phyloP scores from a whole-genome alignment of 2,113 vertebrate genomes.

The Malurus cyaneus region DNA sequence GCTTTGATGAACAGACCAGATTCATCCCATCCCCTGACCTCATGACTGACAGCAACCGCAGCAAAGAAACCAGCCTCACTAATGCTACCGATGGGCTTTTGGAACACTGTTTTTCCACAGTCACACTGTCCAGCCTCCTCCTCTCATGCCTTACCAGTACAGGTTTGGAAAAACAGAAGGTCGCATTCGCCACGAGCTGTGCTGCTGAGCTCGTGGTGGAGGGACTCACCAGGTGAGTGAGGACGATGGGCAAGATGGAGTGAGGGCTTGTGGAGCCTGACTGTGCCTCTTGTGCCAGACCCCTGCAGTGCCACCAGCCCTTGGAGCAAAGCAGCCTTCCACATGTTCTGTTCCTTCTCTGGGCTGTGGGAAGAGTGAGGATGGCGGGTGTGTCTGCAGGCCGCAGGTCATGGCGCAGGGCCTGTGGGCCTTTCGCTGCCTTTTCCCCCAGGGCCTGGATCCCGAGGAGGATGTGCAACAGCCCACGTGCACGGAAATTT shows the following conservation, averaged over 20 bases:
- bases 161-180: background rate
- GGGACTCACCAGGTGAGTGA: rapidly evolving
- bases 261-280: background rate
- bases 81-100: background rate
- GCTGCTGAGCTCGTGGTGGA: background rate
- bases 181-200: background rate
- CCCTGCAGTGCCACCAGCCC: too few relatives aligned
- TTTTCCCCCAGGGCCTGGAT: background rate
- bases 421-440: rapidly evolving
- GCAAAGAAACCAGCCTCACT: background rate
- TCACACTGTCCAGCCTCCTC: background rate
- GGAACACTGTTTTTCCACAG: background rate
- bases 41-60: background rate
- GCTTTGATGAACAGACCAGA: background rate
- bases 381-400: background rate
- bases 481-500: background rate
- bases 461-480: background rate
- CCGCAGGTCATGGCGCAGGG: background rate
- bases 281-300: background rate
- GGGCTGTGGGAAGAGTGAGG: background rate
- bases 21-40: background rate
- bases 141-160: background rate
- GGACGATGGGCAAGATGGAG: background rate
- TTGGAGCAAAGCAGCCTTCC: rapidly evolving
- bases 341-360: background rate